phyloP scores from a whole-genome alignment of 2,113 vertebrate genomes.

The Alethe diademata region DNA sequence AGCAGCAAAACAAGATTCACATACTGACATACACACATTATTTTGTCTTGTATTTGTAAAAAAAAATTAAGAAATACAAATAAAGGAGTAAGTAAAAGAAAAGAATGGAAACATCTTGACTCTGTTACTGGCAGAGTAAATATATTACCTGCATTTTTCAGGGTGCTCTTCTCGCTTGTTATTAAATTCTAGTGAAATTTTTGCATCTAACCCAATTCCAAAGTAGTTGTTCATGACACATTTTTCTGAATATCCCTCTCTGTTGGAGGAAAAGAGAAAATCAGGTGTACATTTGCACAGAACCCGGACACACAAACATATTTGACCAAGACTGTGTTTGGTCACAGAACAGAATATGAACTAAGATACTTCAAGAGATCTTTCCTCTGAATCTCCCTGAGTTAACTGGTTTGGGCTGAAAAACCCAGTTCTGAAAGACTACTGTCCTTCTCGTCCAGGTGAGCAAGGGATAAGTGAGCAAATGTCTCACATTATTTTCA shows the following conservation, averaged over 20 bases:
- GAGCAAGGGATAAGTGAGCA: neutral
- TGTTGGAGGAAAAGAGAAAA: conserved; percentile 52
- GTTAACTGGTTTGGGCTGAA: neutral
- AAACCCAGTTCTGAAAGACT: neutral
- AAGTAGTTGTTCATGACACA: conserved; percentile 99
- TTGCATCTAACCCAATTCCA: conserved; percentile 95
- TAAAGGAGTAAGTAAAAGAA: neutral
- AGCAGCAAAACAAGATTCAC: neutral
- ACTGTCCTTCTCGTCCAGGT: neutral
- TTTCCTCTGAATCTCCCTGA: neutral
- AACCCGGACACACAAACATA: neutral
- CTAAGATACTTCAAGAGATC: neutral
- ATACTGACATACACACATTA: neutral
- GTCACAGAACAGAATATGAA: neutral
- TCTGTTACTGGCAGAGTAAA: neutral
- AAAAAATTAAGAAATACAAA: neutral
- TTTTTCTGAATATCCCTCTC: conserved; percentile 96
- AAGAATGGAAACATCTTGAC: neutral
- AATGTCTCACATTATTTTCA: neutral
- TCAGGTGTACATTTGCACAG: neutral
- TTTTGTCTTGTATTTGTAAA: neutral
- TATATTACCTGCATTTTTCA: conserved; percentile 93
- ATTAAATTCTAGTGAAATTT: conserved; percentile 98
- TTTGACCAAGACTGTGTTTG: neutral
- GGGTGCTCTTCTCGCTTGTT: conserved; percentile 97